Percentiles rank a stretch among this genome's conserved stretches.
These are phyloP conservation scores for Pantherophis alleghaniensis DNA, from an alignment of 2,797 vertebrate genomes.

Conservation along the genomic window DNA sequence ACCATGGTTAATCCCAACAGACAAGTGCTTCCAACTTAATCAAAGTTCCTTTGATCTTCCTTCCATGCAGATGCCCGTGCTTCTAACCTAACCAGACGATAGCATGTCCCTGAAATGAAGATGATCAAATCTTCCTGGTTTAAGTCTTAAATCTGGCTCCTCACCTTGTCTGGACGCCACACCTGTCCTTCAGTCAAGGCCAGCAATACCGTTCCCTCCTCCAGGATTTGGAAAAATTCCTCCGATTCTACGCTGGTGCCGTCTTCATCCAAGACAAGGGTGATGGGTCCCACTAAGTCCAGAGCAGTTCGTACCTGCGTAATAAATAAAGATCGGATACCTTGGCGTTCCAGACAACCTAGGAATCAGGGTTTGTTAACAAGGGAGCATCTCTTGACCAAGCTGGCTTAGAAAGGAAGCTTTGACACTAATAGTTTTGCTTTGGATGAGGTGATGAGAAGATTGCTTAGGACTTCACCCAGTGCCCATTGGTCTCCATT, in stretches of 20 bases:
- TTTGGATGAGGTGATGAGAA: background rate
- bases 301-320: slow-evolving; percentile 76
- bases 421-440: background rate
- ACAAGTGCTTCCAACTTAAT: background rate
- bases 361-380: background rate
- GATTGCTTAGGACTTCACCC: background rate
- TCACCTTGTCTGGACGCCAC: slow-evolving; percentile 79
- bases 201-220: slow-evolving; percentile 83
- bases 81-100: background rate
- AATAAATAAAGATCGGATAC: background rate
- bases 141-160: background rate
- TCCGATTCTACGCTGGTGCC: slow-evolving; percentile 88
- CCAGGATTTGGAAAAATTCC: slow-evolving; percentile 85
- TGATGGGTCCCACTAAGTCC: slow-evolving; percentile 58
- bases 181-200: slow-evolving; percentile 82
- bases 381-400: background rate
- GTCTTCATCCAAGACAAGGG: slow-evolving; percentile 88
- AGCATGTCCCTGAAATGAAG: background rate
- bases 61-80: background rate
- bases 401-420: background rate
- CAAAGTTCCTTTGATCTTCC: too few species aligned
- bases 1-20: background rate
- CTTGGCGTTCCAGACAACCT: background rate
- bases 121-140: background rate
- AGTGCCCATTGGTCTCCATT: background rate